A percentile compares a stretch with the other conserved stretches of the same genome.
phyloP scores from a whole-genome alignment of 2,113 vertebrate species.

The Calyptommatus sinebrachiatus region DNA sequence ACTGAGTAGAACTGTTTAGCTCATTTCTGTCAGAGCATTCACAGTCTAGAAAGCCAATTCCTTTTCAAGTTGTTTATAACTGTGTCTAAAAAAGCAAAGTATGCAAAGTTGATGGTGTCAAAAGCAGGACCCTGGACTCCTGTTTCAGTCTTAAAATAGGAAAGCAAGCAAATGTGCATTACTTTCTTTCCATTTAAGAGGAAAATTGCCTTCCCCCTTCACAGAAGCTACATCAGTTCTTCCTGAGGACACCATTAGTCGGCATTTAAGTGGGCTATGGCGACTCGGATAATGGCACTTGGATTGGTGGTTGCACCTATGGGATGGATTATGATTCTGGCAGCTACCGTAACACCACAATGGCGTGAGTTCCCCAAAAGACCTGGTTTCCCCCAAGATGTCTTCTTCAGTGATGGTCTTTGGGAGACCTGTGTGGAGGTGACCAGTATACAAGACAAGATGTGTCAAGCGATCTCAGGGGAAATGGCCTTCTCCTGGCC shows the following conservation, averaged over 20 bases:
- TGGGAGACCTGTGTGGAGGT: conserved; percentile 33
- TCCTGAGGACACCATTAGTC: rapidly evolving
- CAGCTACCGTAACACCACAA: neutral
- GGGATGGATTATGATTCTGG: conserved; percentile 35
- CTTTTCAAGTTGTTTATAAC: neutral
- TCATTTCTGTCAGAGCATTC: neutral
- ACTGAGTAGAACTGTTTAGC: neutral
- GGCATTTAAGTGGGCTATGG: rapidly evolving
- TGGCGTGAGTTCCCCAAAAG: conserved; percentile 6
- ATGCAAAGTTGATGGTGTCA: neutral
- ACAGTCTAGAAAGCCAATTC: neutral
- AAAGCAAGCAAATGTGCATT: neutral
- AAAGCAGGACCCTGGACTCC: neutral
- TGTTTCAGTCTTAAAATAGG: neutral
- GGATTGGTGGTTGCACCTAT: neutral
- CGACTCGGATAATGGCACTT: neutral
- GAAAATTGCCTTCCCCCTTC: neutral
- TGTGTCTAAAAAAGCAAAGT: too few species aligned
- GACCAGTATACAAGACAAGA: neutral
- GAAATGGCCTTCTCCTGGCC: neutral
- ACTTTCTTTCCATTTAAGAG: neutral
- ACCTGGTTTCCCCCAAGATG: neutral
- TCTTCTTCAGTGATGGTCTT: conserved; percentile 18
- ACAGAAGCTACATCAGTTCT: neutral
- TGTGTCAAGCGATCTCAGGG: neutral